Conservation (phyloP, 2,888 invertebrate species). For the Pyrrhosoma nymphula region DNA sequence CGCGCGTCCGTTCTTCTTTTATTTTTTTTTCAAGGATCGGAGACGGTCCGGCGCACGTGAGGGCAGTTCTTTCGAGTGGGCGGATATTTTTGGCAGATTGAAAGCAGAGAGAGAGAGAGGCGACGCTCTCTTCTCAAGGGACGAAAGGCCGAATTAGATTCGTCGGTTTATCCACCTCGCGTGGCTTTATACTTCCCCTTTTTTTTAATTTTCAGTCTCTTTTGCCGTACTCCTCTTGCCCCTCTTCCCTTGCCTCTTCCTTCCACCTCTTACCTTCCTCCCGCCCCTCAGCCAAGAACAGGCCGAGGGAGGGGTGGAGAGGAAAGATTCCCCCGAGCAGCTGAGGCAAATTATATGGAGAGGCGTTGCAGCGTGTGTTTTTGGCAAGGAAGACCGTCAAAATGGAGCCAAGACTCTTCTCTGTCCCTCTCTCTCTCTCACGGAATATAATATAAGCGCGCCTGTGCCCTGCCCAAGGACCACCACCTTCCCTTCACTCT, state of each 20-base stretch:
- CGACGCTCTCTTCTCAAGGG: neutral
- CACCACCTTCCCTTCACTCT: neutral
- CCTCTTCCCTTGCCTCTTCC: neutral
- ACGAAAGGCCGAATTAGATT: conserved; percentile 32
- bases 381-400: conserved; percentile 20
- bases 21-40: neutral
- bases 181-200: neutral
- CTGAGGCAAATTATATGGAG: conserved; percentile 43
- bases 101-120: neutral
- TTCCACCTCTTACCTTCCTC: neutral
- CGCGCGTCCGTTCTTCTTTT: neutral
- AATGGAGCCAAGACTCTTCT: conserved; percentile 25
- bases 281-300: neutral
- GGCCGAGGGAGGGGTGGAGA: neutral
- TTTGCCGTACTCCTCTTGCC: too few relatives aligned
- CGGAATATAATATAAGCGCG: neutral
- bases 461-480: neutral
- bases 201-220: neutral
- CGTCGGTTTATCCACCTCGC: neutral
- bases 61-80: neutral
- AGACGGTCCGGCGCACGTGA: neutral
- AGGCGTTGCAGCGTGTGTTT: conserved; percentile 54
- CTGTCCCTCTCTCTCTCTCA: neutral
- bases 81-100: neutral
- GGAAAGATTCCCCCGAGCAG: conserved; percentile 20